Base-by-base conservation (phyloP, 2,888 invertebrate genomes). In the Dynastes grantii region DNA sequence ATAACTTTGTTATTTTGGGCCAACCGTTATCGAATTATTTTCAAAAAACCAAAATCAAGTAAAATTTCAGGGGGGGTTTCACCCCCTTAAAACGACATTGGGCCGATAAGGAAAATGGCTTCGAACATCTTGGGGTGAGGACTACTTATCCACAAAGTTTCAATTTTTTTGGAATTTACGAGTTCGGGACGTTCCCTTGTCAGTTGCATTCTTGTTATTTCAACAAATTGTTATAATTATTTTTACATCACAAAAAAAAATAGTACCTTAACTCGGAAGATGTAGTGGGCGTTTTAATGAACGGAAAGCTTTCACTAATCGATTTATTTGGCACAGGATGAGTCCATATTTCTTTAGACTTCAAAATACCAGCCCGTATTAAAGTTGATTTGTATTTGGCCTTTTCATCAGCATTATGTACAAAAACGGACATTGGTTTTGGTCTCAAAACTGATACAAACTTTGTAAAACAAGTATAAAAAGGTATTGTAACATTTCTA, bases 401-500 rank as follows among this genome's bases (percentile, higher is more conserved):
- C 86, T 87, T 82, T 85, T 89, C 85, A 13, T 85, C 81, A 16
- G 83, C 78, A 78, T 86, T 85, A 76, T 91, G 90, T 0, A 92
- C 90, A 80, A 87, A 91, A 11, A 92, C 91, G 0, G 93, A 92
- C 89, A 93, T 89, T 0, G 93, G 92, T 77, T 90, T 91, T 0
- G 92, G 90, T 51, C 88, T 89, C 0, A 87, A 65, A 49, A 91
- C 92, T 92, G 68, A 65, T 16, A 16, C 5, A 16, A 5, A n/a
- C 5, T 9, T 53, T 32, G 58, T 16, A 32, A 68, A 51, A 51
- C 51, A 32, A 6, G 27, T 49, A 70, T 58, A 58, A 40, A 55
- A 11, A 45, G 11, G 45, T 45, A 11, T 45, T 45, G 45, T 11
- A 45, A 11, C 37, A 37, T 76, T 37, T 2, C 71, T 80, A 86